These are phyloP conservation scores for Gracilinanus agilis DNA, from an alignment of 2,113 vertebrate genomes.

Conservation along the genomic window DNA sequence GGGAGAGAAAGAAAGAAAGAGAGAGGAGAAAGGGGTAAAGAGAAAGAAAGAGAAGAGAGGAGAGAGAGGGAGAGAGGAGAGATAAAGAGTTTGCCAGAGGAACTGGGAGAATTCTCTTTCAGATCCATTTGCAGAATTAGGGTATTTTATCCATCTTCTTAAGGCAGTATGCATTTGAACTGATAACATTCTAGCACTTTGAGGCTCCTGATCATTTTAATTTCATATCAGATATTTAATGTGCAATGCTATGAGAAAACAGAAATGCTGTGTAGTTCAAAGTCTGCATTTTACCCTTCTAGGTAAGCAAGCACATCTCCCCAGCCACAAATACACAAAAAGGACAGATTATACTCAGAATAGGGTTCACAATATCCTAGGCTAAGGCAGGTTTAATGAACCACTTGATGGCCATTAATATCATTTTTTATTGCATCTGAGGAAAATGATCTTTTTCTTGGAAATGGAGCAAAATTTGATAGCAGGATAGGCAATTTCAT, in stretches of 20 bases:
- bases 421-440: background rate
- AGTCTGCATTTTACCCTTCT: background rate
- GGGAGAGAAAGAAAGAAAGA: background rate
- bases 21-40: too few species aligned
- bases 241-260: background rate
- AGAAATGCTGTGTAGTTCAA: background rate
- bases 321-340: background rate
- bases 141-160: background rate
- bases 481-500: conserved; percentile 29
- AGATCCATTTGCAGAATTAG: background rate
- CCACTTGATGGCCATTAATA: background rate
- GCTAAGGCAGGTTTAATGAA: conserved; percentile 3
- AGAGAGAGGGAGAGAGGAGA: too few species aligned
- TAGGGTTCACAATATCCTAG: background rate
- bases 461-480: background rate
- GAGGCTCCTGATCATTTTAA: background rate
- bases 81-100: too few species aligned
- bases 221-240: background rate
- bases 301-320: background rate
- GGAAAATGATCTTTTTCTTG: conserved; percentile 15
- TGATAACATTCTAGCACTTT: background rate
- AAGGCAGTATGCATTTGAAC: background rate
- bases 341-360: background rate
- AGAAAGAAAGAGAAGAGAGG: too few species aligned
- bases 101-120: too few species aligned